Percentiles rank a stretch among this genome's conserved stretches.
phyloP scores from a whole-genome alignment of 2,797 vertebrate genomes.

The Bucorvus abyssinicus region DNA sequence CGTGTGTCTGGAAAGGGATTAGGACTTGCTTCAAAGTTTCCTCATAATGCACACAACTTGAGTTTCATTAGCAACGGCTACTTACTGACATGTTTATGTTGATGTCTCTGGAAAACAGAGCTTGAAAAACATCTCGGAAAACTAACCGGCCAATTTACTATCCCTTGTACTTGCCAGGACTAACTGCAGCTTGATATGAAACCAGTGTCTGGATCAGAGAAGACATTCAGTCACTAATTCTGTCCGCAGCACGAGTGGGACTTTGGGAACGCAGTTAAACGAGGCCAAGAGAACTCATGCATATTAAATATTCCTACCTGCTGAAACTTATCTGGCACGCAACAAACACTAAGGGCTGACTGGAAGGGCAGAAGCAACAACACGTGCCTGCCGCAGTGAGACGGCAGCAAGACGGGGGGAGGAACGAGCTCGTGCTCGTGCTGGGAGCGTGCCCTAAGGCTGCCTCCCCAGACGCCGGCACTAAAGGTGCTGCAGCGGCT shows the following conservation, averaged over 20 bases:
- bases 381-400: fast-evolving
- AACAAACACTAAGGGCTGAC: neutral
- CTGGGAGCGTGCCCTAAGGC: neutral
- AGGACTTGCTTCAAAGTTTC: neutral
- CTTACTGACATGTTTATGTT: neutral
- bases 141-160: neutral
- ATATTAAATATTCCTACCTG: neutral
- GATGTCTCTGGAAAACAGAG: constrained; percentile 7
- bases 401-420: fast-evolving
- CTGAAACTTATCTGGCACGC: neutral
- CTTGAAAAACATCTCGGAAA: neutral
- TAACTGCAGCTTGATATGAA: neutral
- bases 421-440: neutral
- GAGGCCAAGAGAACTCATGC: constrained; percentile 4
- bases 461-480: neutral
- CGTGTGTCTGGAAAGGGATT: neutral
- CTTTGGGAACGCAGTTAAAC: neutral
- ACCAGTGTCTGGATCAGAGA: neutral
- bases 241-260: neutral
- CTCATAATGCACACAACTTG: neutral
- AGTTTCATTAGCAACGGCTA: neutral
- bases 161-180: constrained; percentile 25
- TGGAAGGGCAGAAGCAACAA: neutral
- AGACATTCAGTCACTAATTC: neutral
- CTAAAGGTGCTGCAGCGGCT: fast-evolving